Evolutionary conservation across 2,113 vertebrate genomes (phyloP).

Genomic region (Sceloporus undulatus): DNA sequence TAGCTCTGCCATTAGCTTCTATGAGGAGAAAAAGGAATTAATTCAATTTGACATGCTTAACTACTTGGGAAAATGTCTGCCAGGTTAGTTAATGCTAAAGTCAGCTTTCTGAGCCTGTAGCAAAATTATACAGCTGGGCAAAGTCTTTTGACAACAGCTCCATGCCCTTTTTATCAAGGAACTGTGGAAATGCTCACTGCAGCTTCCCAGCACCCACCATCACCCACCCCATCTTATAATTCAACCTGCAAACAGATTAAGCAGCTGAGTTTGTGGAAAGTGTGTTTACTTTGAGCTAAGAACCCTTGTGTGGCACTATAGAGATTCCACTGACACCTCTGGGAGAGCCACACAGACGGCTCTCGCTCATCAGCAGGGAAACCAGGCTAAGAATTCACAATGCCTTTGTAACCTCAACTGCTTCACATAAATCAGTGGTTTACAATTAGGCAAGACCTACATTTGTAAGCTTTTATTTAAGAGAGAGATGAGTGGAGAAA

Average conservation of each 20-base stretch:
- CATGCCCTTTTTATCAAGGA: constrained; percentile 73
- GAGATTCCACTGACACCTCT: constrained; percentile 80
- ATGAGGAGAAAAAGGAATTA: constrained; percentile 46
- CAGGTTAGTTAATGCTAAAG: constrained; percentile 70
- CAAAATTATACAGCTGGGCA: constrained; percentile 75
- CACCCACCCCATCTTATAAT: constrained; percentile 85
- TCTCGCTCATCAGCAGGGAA: constrained; percentile 77
- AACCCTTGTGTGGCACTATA: constrained; percentile 84
- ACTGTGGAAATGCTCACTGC: constrained; percentile 77
- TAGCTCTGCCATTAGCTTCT: constrained; percentile 39
- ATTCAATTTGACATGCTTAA: constrained; percentile 53
- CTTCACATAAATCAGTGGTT: constrained; percentile 77
- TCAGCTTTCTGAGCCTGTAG: constrained; percentile 60
- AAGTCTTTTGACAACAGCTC: constrained; percentile 76
- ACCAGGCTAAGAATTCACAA: constrained; percentile 75
- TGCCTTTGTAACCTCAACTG: constrained; percentile 77
- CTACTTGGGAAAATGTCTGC: constrained; percentile 70
- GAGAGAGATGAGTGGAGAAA: not conserved
- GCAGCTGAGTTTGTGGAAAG: constrained; percentile 84
- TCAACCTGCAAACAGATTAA: constrained; percentile 92
- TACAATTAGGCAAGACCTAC: constrained; percentile 73
- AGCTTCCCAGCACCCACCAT: constrained; percentile 80
- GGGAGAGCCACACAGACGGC: constrained; percentile 77
- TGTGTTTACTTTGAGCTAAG: constrained; percentile 86
- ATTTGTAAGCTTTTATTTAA: constrained; percentile 63